Percentiles rank a stretch among this genome's conserved stretches.
Evolutionary conservation across 1,140 invertebrate genomes (phyloP).

Genomic region (Thaumetopoea pityocampa): DNA sequence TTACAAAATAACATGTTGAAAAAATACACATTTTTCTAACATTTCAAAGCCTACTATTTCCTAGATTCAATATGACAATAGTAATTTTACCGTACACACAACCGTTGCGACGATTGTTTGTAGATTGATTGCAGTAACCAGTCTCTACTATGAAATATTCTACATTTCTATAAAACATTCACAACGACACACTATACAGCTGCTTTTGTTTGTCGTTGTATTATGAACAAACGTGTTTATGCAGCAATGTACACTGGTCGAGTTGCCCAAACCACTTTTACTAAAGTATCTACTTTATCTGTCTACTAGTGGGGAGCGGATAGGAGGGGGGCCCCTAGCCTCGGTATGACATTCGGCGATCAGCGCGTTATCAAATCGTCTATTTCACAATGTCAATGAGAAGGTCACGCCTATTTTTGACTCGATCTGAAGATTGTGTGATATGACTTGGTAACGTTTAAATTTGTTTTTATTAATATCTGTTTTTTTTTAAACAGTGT

Average conservation of each 20-base stretch:
- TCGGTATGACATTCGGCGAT: conserved; percentile 69
- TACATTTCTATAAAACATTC: not conserved
- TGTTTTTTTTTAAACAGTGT: conserved; percentile 2
- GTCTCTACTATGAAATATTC: conserved; percentile 2
- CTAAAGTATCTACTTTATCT: no score
- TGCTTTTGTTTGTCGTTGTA: conserved; percentile 8
- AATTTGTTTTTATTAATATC: conserved; percentile 13
- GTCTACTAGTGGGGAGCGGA: conserved; percentile 42
- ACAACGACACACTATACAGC: conserved; percentile 2
- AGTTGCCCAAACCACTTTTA: conserved; percentile 26
- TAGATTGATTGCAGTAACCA: conserved; percentile 27
- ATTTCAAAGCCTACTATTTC: conserved; percentile 11
- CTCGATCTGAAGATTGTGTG: conserved; percentile 38
- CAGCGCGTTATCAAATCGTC: conserved; percentile 69
- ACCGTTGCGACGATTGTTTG: conserved; percentile 27
- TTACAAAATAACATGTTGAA: no score
- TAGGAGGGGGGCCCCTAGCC: conserved; percentile 60
- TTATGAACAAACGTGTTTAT: conserved; percentile 20
- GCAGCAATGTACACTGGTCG: conserved; percentile 51
- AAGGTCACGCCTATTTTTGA: conserved; percentile 70
- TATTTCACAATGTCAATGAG: conserved; percentile 76
- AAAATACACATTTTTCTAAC: not conserved
- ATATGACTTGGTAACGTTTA: conserved; percentile 22
- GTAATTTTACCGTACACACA: conserved; percentile 22
- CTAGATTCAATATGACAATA: conserved; percentile 18